phyloP scores from a whole-genome alignment of 2,113 vertebrate genomes.

The Balaenoptera acutorostrata region DNA sequence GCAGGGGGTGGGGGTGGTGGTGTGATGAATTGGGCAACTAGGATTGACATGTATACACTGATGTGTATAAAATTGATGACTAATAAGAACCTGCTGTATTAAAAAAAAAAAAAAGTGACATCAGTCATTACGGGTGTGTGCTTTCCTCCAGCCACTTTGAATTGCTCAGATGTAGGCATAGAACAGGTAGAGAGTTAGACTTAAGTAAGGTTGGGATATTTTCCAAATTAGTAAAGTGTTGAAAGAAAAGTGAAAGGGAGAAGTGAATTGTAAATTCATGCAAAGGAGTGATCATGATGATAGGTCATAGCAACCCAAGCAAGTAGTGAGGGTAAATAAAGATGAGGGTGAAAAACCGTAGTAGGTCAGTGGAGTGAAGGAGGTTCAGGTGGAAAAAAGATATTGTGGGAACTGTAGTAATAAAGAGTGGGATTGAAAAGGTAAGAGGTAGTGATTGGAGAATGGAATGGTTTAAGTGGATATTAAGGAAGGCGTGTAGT shows the following conservation, averaged over 20 bases:
- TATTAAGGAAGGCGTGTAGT: not conserved
- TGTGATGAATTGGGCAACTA: no score
- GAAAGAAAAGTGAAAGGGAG: not conserved
- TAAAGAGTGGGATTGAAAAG: not conserved
- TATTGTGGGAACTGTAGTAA: not conserved
- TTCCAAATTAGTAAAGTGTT: not conserved
- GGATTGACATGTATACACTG: no score
- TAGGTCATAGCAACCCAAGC: not conserved
- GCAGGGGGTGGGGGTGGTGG: no score
- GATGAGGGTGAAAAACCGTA: no score
- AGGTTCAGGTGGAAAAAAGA: not conserved
- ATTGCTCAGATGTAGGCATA: not conserved
- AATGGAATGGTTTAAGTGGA: not conserved
- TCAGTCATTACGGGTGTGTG: no score
- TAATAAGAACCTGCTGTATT: no score
- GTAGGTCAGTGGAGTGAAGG: not conserved
- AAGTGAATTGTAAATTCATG: not conserved
- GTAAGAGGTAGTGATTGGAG: rapidly evolving
- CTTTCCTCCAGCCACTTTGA: not conserved
- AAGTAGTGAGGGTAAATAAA: not conserved
- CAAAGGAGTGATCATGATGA: not conserved
- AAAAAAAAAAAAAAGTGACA: not conserved
- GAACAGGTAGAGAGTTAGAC: not conserved
- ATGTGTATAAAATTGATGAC: no score
- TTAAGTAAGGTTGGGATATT: not conserved